These are phyloP conservation scores for Prochilodus magdalenae DNA, from an alignment of 2,113 vertebrate genomes.

Conservation along the genomic window DNA sequence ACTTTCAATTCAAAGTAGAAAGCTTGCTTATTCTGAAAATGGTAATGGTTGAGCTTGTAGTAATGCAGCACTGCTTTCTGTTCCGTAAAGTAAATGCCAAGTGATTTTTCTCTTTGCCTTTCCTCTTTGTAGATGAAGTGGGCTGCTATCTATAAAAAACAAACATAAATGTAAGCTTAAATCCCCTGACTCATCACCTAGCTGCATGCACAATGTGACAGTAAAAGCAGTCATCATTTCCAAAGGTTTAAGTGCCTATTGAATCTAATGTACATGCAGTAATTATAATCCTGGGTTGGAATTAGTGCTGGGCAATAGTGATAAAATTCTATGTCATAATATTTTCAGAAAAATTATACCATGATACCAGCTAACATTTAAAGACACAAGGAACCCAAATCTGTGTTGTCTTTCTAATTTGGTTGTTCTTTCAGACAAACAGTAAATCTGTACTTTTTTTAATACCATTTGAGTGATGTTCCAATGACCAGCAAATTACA, in stretches of 20 bases:
- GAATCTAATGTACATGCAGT: neutral
- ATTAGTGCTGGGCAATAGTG: neutral
- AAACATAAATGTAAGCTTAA: neutral
- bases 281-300: neutral
- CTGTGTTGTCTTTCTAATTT: too few species aligned
- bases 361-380: too few species aligned
- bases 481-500: too few species aligned
- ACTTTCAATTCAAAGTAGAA: too few species aligned
- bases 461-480: too few species aligned
- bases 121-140: neutral
- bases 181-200: conserved; percentile 20
- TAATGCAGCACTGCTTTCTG: neutral
- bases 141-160: neutral
- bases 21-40: too few species aligned
- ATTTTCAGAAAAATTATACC: neutral
- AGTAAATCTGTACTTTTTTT: too few species aligned
- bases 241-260: neutral
- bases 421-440: too few species aligned
- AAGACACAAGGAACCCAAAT: too few species aligned
- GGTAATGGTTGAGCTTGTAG: neutral
- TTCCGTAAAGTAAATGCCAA: neutral
- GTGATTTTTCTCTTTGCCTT: neutral
- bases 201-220: neutral
- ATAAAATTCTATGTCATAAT: neutral
- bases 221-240: conserved; percentile 20